Conservation (phyloP, 2,888 invertebrate species). For the Agrotis puta region DNA sequence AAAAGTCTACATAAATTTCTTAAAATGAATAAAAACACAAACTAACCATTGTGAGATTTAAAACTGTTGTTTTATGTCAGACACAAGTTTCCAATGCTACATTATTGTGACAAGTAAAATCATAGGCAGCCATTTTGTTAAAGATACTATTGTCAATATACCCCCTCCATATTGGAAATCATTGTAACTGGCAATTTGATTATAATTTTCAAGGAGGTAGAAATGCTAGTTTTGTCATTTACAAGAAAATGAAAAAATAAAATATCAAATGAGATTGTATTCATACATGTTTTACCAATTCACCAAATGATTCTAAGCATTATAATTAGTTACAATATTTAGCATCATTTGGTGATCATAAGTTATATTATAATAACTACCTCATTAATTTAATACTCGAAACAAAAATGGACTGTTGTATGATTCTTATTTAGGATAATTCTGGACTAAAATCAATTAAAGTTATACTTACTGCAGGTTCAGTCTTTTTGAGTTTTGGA, state of each 20-base stretch:
- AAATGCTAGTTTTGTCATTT: conserved; percentile 7
- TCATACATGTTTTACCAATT: not conserved
- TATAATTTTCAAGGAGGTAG: conserved; percentile 40
- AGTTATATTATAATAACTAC: too few relatives aligned
- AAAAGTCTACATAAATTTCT: not conserved
- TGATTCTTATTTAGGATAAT: too few relatives aligned
- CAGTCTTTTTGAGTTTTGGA: conserved; percentile 71
- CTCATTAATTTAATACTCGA: too few relatives aligned
- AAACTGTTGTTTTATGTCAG: conserved; percentile 23
- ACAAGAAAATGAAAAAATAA: not conserved
- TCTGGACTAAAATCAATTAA: conserved; percentile 11
- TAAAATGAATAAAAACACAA: not conserved
- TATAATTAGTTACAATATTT: conserved; percentile 2
- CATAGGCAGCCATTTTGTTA: conserved; percentile 69
- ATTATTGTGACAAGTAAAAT: conserved; percentile 45
- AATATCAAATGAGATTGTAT: not conserved
- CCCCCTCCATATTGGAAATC: conserved; percentile 29
- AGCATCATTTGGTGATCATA: too few relatives aligned
- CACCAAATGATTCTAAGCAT: not conserved
- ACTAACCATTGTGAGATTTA: conserved; percentile 46
- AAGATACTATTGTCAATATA: conserved; percentile 50
- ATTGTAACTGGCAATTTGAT: conserved; percentile 31
- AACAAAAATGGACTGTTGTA: too few relatives aligned
- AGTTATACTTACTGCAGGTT: conserved; percentile 62
- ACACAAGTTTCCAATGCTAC: conserved; percentile 23